Conservation (phyloP, 2,113 vertebrate genomes). For the Cnemophilus loriae region DNA sequence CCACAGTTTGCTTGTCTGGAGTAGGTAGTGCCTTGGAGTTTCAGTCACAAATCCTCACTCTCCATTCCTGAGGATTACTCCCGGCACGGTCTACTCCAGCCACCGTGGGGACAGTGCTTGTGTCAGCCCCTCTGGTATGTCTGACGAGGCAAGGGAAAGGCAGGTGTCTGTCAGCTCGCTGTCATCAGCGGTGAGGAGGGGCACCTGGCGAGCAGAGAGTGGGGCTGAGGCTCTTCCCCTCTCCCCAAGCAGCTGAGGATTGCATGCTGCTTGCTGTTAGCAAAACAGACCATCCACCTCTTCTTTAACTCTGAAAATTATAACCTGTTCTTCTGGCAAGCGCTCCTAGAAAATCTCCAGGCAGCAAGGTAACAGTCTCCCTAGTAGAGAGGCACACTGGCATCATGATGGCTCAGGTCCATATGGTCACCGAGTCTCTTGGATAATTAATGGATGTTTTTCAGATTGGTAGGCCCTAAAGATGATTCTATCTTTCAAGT, state of each 20-base stretch:
- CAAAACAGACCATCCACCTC: background rate
- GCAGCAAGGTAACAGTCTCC: background rate
- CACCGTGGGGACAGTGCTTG: background rate
- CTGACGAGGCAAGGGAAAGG: background rate
- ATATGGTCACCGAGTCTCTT: background rate
- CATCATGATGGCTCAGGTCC: background rate
- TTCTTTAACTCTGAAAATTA: background rate
- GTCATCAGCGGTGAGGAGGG: accelerated
- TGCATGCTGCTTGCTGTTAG: background rate
- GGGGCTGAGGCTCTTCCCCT: background rate
- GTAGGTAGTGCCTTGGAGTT: background rate
- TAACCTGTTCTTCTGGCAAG: background rate
- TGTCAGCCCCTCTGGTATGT: background rate
- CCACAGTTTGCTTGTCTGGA: background rate
- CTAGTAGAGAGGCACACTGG: background rate
- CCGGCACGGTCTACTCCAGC: background rate
- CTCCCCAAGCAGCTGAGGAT: background rate
- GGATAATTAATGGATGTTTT: background rate
- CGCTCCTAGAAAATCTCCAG: background rate
- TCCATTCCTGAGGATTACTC: background rate
- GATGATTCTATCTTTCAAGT: background rate
- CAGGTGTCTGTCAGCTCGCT: accelerated
- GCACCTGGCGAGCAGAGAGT: accelerated
- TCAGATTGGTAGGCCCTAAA: background rate
- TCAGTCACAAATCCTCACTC: background rate